phyloP scores from a whole-genome alignment of 1,140 invertebrate genomes.

The Drosophila tsacasi region DNA sequence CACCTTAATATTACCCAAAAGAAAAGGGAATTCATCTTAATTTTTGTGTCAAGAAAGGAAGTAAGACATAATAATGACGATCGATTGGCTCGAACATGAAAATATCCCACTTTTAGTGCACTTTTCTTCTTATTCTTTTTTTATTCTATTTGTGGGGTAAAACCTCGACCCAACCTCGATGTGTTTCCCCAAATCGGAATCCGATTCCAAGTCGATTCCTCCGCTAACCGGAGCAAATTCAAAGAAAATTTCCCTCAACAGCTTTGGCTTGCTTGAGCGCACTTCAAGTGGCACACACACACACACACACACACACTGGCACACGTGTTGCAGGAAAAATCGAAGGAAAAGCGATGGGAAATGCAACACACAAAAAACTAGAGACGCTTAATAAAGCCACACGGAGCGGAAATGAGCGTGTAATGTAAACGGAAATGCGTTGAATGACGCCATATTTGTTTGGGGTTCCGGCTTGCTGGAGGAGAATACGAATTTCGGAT shows the following conservation, averaged over 20 bases:
- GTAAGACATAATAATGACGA: conserved; percentile 13
- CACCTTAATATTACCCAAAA: background rate
- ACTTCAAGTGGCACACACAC: conserved; percentile 63
- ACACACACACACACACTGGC: background rate
- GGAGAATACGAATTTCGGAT: conserved; percentile 6
- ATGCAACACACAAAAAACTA: conserved; percentile 51
- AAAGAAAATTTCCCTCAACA: conserved; percentile 63
- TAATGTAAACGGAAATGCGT: conserved; percentile 83
- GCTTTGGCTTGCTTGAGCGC: conserved; percentile 65
- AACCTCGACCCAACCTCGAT: conserved; percentile 4
- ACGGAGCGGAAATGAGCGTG: conserved; percentile 81
- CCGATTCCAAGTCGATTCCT: conserved; percentile 55
- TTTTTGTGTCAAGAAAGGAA: background rate
- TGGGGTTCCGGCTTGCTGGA: conserved; percentile 14
- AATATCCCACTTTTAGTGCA: background rate
- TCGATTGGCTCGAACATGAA: conserved; percentile 11
- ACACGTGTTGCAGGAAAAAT: conserved; percentile 32
- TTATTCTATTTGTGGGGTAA: background rate
- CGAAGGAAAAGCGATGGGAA: conserved; percentile 28
- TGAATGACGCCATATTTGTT: conserved; percentile 77
- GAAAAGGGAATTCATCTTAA: conserved; percentile 12
- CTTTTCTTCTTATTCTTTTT: background rate
- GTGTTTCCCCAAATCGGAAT: conserved; percentile 19
- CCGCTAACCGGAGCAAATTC: conserved; percentile 61
- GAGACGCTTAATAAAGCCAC: conserved; percentile 77